Percentiles rank a stretch among this genome's conserved stretches.
Conservation (phyloP, 2,888 invertebrate genomes). For the Melieria crassipennis region DNA sequence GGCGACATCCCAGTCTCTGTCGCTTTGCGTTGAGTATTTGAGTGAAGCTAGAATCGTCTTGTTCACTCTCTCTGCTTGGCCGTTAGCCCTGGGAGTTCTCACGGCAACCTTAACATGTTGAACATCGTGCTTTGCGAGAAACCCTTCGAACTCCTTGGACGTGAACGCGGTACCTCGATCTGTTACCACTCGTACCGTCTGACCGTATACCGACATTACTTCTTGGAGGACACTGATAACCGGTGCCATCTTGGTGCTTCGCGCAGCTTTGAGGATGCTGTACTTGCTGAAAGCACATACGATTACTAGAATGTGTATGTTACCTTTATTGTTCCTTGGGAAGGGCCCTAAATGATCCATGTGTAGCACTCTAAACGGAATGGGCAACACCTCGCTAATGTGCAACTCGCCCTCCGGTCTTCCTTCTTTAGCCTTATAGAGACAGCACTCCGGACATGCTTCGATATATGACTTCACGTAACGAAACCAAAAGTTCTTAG, state of each 20-base stretch:
- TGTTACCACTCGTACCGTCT: neutral
- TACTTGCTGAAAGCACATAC: conserved; percentile 32
- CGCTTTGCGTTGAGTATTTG: conserved; percentile 11
- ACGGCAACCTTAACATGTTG: conserved; percentile 2
- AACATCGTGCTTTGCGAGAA: neutral
- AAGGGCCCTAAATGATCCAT: conserved; percentile 37
- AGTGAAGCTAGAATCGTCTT: conserved; percentile 24
- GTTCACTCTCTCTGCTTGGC: conserved; percentile 21
- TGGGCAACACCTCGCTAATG: conserved; percentile 29
- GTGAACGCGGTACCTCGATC: too few species aligned
- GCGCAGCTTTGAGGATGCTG: conserved; percentile 10
- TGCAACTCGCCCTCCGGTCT: conserved; percentile 34
- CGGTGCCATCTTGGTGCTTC: neutral
- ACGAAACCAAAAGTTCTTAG: conserved; percentile 43
- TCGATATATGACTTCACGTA: conserved; percentile 44
- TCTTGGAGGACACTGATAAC: neutral
- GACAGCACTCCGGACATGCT: conserved; percentile 37
- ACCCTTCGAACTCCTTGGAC: too few species aligned
- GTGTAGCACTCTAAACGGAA: conserved; percentile 35
- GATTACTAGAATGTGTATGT: conserved; percentile 16
- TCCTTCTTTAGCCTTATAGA: conserved; percentile 39
- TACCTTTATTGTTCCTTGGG: conserved; percentile 29
- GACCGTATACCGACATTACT: neutral
- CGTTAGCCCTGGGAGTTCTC: too few species aligned
- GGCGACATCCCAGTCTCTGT: conserved; percentile 29